These are phyloP conservation scores for Mungos mungo DNA, from an alignment of 2,113 vertebrate species.

Conservation along the genomic window DNA sequence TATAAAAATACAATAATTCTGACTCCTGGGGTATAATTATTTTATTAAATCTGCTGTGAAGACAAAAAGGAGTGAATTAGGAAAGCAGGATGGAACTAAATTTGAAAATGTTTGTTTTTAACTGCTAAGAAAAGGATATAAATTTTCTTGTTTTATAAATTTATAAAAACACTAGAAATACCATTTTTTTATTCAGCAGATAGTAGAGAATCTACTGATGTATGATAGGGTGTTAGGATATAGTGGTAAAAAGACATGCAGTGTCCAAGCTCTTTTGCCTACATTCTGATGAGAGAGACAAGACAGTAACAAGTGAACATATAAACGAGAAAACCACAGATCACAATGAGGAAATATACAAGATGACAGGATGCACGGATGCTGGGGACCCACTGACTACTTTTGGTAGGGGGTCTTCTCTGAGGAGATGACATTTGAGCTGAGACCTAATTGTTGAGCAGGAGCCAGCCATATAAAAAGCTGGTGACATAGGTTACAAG, in stretches of 20 bases:
- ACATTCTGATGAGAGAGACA: background rate
- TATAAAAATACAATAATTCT: slow-evolving; percentile 5
- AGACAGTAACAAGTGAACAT: background rate
- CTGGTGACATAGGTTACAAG: background rate
- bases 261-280: background rate
- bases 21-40: background rate
- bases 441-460: background rate
- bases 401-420: background rate
- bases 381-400: no score
- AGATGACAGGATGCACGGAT: background rate
- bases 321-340: background rate
- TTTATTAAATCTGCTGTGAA: slow-evolving; percentile 22
- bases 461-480: background rate
- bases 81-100: slow-evolving; percentile 32
- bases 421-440: background rate
- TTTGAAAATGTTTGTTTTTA: slow-evolving; percentile 24
- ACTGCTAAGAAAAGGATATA: background rate
- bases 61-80: slow-evolving; percentile 13
- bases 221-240: background rate
- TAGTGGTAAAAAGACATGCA: background rate
- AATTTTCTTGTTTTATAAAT: background rate
- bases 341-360: background rate
- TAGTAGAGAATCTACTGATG: background rate
- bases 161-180: slow-evolving; percentile 28
- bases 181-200: background rate